Percentiles rank a stretch among this genome's conserved stretches.
These are phyloP conservation scores for Scyliorhinus canicula DNA, from an alignment of 2,797 vertebrate species.

Conservation along the genomic window DNA sequence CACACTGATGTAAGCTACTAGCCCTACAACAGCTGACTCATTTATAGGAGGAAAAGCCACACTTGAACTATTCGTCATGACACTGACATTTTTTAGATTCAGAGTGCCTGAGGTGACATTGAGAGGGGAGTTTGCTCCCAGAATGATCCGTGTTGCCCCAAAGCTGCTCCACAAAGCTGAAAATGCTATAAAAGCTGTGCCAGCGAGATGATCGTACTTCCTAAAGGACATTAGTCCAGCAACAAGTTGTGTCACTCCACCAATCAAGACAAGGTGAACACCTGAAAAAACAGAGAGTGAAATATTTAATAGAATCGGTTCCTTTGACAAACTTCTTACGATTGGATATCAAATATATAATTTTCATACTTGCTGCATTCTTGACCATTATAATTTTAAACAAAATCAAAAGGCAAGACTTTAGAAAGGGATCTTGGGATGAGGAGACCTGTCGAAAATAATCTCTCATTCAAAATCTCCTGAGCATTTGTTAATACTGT, in stretches of 20 bases:
- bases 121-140: constrained; percentile 45
- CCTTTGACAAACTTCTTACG: neutral
- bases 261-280: constrained; percentile 76
- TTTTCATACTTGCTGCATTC: neutral
- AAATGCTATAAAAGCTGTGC: constrained; percentile 74
- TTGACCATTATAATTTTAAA: neutral
- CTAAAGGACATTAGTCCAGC: constrained; percentile 76
- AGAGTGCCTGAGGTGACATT: constrained; percentile 36
- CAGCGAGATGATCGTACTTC: constrained; percentile 79
- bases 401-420: neutral
- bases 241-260: constrained; percentile 74
- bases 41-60: constrained; percentile 43
- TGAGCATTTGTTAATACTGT: neutral
- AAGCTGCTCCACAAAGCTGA: constrained; percentile 80
- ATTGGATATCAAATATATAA: neutral
- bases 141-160: constrained; percentile 69
- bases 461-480: neutral
- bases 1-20: constrained; percentile 71
- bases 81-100: neutral
- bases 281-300: constrained; percentile 53
- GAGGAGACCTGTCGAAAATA: neutral
- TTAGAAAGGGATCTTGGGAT: neutral
- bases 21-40: constrained; percentile 68
- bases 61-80: neutral
- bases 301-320: neutral